Percentiles rank a stretch among this genome's conserved stretches.
Conservation (phyloP, 2,797 vertebrate species). For the Macrochelys suwanniensis region DNA sequence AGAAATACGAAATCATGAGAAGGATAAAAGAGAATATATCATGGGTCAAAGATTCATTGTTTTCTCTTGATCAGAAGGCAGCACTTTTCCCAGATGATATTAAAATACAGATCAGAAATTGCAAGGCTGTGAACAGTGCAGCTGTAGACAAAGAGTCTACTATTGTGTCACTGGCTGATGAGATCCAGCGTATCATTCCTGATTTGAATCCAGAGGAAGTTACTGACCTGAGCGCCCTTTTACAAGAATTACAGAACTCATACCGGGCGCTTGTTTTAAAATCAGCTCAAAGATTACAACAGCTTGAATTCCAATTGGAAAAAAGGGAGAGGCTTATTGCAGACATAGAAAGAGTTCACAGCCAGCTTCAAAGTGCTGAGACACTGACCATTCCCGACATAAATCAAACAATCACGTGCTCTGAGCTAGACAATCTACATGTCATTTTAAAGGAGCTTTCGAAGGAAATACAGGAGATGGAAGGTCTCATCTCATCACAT, state of each 20-base stretch:
- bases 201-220: conserved; percentile 81
- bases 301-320: conserved; percentile 88
- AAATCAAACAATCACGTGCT: conserved; percentile 56
- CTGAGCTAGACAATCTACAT: conserved; percentile 79
- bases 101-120: conserved; percentile 86
- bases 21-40: conserved; percentile 85
- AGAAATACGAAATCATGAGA: conserved; percentile 82
- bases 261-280: conserved; percentile 86
- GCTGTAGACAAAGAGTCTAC: conserved; percentile 84
- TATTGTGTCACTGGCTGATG: conserved; percentile 83
- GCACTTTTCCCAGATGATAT: conserved; percentile 89
- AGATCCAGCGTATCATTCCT: conserved; percentile 80
- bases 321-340: conserved; percentile 87
- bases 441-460: conserved; percentile 81
- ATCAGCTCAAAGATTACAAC: conserved; percentile 83
- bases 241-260: conserved; percentile 83
- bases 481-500: conserved; percentile 81
- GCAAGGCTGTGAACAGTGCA: conserved; percentile 85
- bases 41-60: conserved; percentile 86
- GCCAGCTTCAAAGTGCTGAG: conserved; percentile 83
- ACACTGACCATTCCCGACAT: conserved; percentile 66
- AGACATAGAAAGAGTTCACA: conserved; percentile 86
- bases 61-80: conserved; percentile 80
- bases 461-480: conserved; percentile 83
- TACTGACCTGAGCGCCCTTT: conserved; percentile 80